Percentiles rank a stretch among this genome's conserved stretches.
Evolutionary conservation across 2,888 invertebrate species (phyloP).

Genomic region (Melipona beecheii): DNA sequence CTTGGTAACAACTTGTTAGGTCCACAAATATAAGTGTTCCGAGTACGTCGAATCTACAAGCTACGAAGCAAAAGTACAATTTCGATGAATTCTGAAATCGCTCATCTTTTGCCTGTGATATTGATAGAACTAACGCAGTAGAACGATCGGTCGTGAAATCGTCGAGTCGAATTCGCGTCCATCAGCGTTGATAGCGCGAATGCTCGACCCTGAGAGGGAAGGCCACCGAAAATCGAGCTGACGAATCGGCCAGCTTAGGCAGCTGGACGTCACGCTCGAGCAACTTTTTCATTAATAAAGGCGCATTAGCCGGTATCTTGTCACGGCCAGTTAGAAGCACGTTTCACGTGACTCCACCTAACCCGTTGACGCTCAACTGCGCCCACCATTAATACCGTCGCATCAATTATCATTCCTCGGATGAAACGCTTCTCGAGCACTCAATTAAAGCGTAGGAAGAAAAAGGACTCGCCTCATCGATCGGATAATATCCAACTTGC

Average conservation of each 20-base stretch:
- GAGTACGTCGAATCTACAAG: too few relatives aligned
- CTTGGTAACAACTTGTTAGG: too few relatives aligned
- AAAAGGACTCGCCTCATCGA: not conserved
- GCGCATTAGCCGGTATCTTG: slow-evolving; percentile 56
- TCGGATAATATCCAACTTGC: not conserved
- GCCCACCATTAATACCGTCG: slow-evolving; percentile 57
- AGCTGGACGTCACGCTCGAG: slow-evolving; percentile 27
- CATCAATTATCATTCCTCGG: slow-evolving; percentile 52
- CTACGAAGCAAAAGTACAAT: too few relatives aligned
- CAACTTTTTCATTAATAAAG: slow-evolving; percentile 61
- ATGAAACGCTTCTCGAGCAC: slow-evolving; percentile 9
- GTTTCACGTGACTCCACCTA: slow-evolving; percentile 53
- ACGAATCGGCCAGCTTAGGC: slow-evolving; percentile 10
- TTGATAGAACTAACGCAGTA: not conserved
- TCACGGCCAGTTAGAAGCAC: slow-evolving; percentile 61
- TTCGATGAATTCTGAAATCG: not conserved
- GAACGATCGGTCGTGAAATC: slow-evolving; percentile 10
- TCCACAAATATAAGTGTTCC: not conserved
- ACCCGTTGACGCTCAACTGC: slow-evolving; percentile 33
- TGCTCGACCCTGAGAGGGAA: slow-evolving; percentile 40
- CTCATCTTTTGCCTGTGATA: not conserved
- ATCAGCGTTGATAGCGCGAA: slow-evolving; percentile 2
- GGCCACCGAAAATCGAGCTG: slow-evolving; percentile 50
- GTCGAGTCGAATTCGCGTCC: slow-evolving; percentile 9
- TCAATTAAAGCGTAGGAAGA: slow-evolving; percentile 15